phyloP scores from a whole-genome alignment of 2,797 vertebrate species.

The Salarias fasciatus region DNA sequence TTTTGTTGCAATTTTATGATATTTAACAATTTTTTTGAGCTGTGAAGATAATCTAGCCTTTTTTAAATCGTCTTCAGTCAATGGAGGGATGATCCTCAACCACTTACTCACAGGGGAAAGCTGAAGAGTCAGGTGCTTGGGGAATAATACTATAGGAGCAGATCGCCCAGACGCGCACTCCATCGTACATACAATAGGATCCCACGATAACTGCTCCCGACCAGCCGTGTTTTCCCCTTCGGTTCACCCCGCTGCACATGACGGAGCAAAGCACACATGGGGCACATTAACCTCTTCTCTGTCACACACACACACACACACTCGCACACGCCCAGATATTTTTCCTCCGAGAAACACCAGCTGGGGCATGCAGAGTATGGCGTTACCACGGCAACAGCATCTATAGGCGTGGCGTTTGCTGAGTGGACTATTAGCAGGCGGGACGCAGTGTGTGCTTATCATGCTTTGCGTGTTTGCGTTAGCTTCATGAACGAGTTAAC shows the following conservation, averaged over 20 bases:
- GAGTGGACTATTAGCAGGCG: conserved; percentile 57
- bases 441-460: conserved; percentile 16
- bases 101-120: conserved; percentile 5
- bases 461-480: not conserved
- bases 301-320: conserved; percentile 30
- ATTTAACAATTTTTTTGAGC: conserved; percentile 3
- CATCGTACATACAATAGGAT: conserved; percentile 37
- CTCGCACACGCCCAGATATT: conserved; percentile 41
- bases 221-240: conserved; percentile 74
- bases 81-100: too few species aligned
- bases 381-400: conserved; percentile 82
- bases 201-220: conserved; percentile 55
- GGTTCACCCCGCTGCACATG: conserved; percentile 73
- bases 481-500: conserved; percentile 1
- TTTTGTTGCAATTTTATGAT: conserved; percentile 20
- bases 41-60: not conserved
- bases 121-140: conserved; percentile 15
- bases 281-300: conserved; percentile 66
- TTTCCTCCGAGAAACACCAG: conserved; percentile 64
- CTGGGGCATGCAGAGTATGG: conserved; percentile 64
- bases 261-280: conserved; percentile 67
- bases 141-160: conserved; percentile 17
- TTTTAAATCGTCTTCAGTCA: conserved; percentile 1
- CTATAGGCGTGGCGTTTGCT: conserved; percentile 72
- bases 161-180: conserved; percentile 20